Conservation (phyloP, 2,888 invertebrate species). For the Orthosia gracilis region DNA sequence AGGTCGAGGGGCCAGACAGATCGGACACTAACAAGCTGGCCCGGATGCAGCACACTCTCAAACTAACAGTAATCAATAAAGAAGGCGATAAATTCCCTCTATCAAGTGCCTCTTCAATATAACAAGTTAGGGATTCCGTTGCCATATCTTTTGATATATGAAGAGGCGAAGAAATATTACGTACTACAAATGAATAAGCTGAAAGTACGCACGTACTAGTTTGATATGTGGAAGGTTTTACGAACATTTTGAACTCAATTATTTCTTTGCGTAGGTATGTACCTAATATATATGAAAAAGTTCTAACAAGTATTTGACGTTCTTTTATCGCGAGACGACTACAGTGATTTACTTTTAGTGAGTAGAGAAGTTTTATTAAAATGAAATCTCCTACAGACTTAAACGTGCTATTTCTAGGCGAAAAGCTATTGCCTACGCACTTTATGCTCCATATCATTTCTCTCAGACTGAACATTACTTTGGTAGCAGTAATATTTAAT, state of each 20-base stretch:
- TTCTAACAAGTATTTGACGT: conserved; percentile 59
- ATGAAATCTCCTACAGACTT: conserved; percentile 58
- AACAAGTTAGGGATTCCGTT: conserved; percentile 43
- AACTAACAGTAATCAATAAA: conserved; percentile 56
- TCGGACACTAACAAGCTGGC: conserved; percentile 56
- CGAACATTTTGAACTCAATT: conserved; percentile 51
- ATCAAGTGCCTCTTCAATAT: conserved; percentile 54
- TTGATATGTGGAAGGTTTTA: conserved; percentile 41
- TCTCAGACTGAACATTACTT: conserved; percentile 40
- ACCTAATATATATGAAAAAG: conserved; percentile 51
- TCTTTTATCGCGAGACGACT: conserved; percentile 57
- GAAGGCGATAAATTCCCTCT: conserved; percentile 47
- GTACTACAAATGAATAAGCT: conserved; percentile 44
- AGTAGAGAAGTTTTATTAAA: conserved; percentile 55
- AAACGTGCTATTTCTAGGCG: conserved; percentile 58
- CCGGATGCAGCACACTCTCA: conserved; percentile 51
- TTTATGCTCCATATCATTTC: conserved; percentile 50
- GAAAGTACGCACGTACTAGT: conserved; percentile 28
- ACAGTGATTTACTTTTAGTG: conserved; percentile 65
- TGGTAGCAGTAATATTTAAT: conserved; percentile 49
- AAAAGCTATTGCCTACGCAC: conserved; percentile 57
- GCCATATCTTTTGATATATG: conserved; percentile 47
- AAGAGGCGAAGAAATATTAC: conserved; percentile 44
- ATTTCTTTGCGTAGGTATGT: conserved; percentile 22
- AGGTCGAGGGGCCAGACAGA: conserved; percentile 60